Base-by-base conservation (phyloP, 1,140 invertebrate genomes). In the Drosophila guanche region DNA sequence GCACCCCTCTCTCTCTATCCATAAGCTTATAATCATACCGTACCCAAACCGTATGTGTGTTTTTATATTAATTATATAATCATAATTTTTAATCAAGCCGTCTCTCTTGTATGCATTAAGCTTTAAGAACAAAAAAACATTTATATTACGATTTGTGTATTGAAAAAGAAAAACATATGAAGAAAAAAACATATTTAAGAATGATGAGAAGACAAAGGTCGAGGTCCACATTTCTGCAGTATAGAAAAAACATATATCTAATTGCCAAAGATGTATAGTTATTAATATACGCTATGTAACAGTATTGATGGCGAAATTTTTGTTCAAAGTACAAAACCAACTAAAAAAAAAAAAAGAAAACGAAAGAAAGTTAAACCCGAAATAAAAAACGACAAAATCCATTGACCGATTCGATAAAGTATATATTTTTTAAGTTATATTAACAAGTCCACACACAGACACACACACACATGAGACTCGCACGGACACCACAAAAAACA, bases 251-350 rank as follows among this genome's bases (percentile, higher is more conserved):
- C 83, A 88, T 86, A 86, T 86, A 88, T 86, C 81, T 86, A 61
- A 45, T 86, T 86, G 83, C 74, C 83, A 77, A 85, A 85, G 81
- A 86, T 86, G 83, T 86, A 86, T 86, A 78, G 81, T 86, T 86
- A 65, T 88, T 86, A 80, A 90, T 78, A 81, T 81, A 89, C 80
- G 83, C 80, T 90, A 84, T 20, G 16, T 20, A 83, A 79, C 80
- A 88, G 81, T 83, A 90, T 89, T 90, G 89, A 90, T 90, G 89
- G 89, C 90, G 88, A 90, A 86, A 91, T 91, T 91, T 91, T 91
- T 91, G 90, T 91, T 91, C 90, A 90, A 90, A 86, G 77, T 88
- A 69, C 78, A 88, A 88, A 79, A 66, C 66, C 41, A 52, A 84
- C 63, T 46, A 59, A 62, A 81, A 56, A 25, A 42, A 25, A 42